Percentiles rank a stretch among this genome's conserved stretches.
These are phyloP conservation scores for Catostylus mosaicus DNA, from an alignment of 30 jellyfish, hydroid and myxozoan genomes.

Conservation along the genomic window DNA sequence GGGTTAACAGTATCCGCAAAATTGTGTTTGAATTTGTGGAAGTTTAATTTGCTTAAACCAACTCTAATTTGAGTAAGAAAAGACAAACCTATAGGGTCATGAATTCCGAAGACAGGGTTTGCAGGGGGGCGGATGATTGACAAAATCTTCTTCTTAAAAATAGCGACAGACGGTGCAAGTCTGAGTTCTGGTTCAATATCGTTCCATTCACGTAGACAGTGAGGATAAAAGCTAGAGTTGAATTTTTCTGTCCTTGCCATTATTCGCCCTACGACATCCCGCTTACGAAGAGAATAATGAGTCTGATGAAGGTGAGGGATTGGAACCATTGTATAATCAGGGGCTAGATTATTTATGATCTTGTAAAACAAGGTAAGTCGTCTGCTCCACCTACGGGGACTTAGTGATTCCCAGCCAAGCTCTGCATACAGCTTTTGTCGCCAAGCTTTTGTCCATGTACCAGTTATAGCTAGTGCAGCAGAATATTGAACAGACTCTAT, in stretches of 20 bases:
- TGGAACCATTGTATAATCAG: conserved; percentile 57
- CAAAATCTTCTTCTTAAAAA: conserved; percentile 39
- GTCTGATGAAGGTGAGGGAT: conserved; percentile 64
- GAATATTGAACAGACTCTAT: conserved; percentile 66
- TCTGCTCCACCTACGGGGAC: conserved; percentile 39
- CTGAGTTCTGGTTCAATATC: conserved; percentile 56
- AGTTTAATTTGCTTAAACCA: conserved; percentile 32
- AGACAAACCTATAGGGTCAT: conserved; percentile 23
- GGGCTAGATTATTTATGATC: conserved; percentile 50
- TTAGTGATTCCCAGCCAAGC: conserved; percentile 71
- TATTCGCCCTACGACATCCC: conserved; percentile 56
- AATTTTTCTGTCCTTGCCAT: conserved; percentile 68
- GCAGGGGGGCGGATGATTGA: conserved; percentile 49
- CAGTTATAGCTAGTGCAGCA: conserved; percentile 69
- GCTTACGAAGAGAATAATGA: conserved; percentile 53
- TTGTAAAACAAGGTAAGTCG: conserved; percentile 51
- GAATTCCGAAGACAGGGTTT: conserved; percentile 34
- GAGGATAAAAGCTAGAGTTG: conserved; percentile 64
- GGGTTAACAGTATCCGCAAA: conserved; percentile 41
- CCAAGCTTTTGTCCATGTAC: conserved; percentile 65
- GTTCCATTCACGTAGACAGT: conserved; percentile 62
- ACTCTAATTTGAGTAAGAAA: conserved; percentile 33
- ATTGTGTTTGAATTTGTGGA: conserved; percentile 33
- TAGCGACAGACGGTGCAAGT: conserved; percentile 62
- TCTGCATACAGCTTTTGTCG: conserved; percentile 55